Evolutionary conservation across 2,888 invertebrate species (phyloP).

Genomic region (Agonopterix alstromeriana): DNA sequence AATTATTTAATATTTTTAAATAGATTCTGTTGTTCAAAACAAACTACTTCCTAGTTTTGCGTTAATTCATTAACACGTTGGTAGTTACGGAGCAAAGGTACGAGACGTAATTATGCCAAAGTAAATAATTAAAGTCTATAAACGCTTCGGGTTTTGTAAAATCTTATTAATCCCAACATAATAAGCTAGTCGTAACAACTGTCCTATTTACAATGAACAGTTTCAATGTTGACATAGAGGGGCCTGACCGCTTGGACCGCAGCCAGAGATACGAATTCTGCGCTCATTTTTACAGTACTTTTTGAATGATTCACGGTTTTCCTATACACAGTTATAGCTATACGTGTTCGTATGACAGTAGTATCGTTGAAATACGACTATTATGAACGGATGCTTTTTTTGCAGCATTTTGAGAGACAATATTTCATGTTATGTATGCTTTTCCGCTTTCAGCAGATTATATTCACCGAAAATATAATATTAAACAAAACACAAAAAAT

Average conservation of each 20-base stretch:
- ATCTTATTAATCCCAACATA: no score
- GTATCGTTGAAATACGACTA: slow-evolving; percentile 28
- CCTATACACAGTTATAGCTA: neutral
- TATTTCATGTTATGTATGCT: slow-evolving; percentile 21
- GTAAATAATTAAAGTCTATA: no score
- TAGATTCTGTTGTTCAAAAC: no score
- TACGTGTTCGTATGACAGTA: slow-evolving; percentile 12
- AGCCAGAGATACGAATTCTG: slow-evolving; percentile 33
- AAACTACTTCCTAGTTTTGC: no score
- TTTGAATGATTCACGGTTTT: slow-evolving; percentile 26
- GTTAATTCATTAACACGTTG: no score
- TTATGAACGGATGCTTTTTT: slow-evolving; percentile 21
- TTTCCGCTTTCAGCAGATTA: slow-evolving; percentile 14
- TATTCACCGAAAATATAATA: no score
- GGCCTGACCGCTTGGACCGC: slow-evolving; percentile 31
- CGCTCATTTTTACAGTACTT: slow-evolving; percentile 32
- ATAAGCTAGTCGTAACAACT: no score
- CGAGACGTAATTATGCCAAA: no score
- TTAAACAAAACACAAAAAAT: no score
- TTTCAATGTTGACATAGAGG: slow-evolving; percentile 5
- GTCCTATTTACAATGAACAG: slow-evolving; percentile 8
- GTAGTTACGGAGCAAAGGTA: no score
- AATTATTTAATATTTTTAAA: no score
- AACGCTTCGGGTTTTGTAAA: no score
- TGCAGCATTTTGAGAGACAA: slow-evolving; percentile 18